Base-by-base conservation (phyloP, 2,113 vertebrate species). In the Erpornis zantholeuca region DNA sequence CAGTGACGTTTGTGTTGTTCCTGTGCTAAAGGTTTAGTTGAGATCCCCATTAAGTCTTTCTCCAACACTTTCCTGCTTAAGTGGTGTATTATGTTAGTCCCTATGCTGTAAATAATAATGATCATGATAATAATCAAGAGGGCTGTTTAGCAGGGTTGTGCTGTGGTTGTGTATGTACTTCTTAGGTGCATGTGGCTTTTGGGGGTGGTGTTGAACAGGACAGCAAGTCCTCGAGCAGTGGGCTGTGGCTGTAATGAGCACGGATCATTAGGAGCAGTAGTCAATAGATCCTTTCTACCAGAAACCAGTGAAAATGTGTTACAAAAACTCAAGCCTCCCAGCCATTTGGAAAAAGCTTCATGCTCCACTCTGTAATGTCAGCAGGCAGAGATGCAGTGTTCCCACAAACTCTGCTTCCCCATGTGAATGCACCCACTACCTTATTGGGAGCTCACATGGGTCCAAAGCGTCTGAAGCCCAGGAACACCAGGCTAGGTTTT, bases 231-330 rank as follows among this genome's bases (percentile, higher is more conserved):
- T 80, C 38, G 80, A 73, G 82, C 71, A 86, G 85, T 23, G 52
- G 56, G 27, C 82, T 92, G 82, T 88, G 90, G 70, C 68, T 61
- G 49, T 90, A 82, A 72, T 0, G 0, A 57, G 60, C 88, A 95
- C 0, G 3, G 94, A 81, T 88, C 86, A 88, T 95, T 92, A 92
- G 75, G 29, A 87, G 73, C 45, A 49, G 44, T 0, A 0, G 73
- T 92, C 86, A 94, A 8, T 72, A 82, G 70, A 61, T 92, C 53
- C 59, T 94, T 82, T 70, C 82, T 96, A 84, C 59, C 85, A 94
- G 75, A 76, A 97, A 61, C 50, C 1, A 4, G 6, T 85, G 89
- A 69, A 94, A 94, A 91, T 8, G 8, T 35, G 23, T 90, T 76
- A 76, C 0, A 44, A 91, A 96, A 96, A 69, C 72, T 76, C 11